Evolutionary conservation across 2,797 vertebrate species (phyloP), one percentile per base, ranked within the genome.

Genomic region (Spinibarbus caldwelli): DNA sequence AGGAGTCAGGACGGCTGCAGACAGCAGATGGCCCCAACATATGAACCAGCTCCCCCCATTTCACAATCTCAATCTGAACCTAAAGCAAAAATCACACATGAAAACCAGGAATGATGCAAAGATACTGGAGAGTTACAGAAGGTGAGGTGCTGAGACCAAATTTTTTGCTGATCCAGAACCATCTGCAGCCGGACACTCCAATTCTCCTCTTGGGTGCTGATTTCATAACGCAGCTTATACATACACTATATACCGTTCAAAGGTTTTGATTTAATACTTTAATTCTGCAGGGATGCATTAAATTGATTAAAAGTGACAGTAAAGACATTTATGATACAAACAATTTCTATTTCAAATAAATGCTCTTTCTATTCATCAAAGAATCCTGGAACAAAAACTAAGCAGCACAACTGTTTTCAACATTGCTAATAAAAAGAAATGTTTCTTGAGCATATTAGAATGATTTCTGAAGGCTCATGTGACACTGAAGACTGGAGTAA

Each of bases 11-110:
- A 54, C 29, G 86, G 81, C 85, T 86, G 81, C 77, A 88, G 82
- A 90, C 90, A 86, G 73, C 87, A 89, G 88, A 91, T 89, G 88
- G 89, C 54, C 34, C 15, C 38, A 77, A 82, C 85, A 89, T 80
- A 87, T 83, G 83, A 78, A 82, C 41, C 78, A 43, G 12, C 45
- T 26, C 66, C 72, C 26, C 66, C 47, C 76, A 68, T 82, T 75
- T 80, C 73, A 47, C 57, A 54, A 86, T 47, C 64, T 62, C 85
- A 67, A 23, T 49, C 49, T 21, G 47, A 54, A 52, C 41, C 76
- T 70, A 75, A 52, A 29, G 38, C 21, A 78, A 84, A 78, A 17
- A 52, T 31, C n/a, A n/a, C n/a, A n/a, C 47, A 21, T n/a, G 38
- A 23, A 43, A 67, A 78, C 10, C 38, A 62, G 76, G 7, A 71